Evolutionary conservation across 2,888 invertebrate species (phyloP), one percentile per base, ranked within the genome.

Genomic region (Hirtodrosophila duncani): DNA sequence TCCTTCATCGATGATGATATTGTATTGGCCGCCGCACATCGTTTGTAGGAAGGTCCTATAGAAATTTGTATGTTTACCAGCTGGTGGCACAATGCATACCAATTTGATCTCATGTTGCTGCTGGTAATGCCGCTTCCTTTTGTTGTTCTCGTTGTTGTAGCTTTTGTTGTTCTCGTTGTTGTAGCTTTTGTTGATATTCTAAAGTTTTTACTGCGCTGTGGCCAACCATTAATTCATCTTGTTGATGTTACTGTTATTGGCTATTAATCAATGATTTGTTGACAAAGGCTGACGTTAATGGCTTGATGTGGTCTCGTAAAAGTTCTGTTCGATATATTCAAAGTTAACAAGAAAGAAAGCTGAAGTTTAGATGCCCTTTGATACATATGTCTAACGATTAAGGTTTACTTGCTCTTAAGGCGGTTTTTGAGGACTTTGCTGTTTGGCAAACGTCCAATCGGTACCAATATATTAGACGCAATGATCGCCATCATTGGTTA

Each of bases 1-100:
- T 56, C n/a, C 38, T 14, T 17, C 13, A 38, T 26, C 26, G 23
- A 26, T 26, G 2, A 10, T 36, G 24, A 17, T 16, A 7, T 11
- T 11, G 7, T 10, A 2, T 48, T 62, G 61, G 57, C 30, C 39
- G 41, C 46, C 36, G 27, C 51, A 33, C 48, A 52, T 56, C 37
- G 56, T 51, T 51, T 41, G 50, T n/a, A n/a, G n/a, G n/a, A n/a
- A n/a, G n/a, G n/a, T n/a, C n/a, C n/a, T n/a, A 59, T 55, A 60
- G 49, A 38, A 65, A 63, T 60, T 41, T 17, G 45, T 41, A 14
- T 49, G 63, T 61, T 61, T 49, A 49, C 51, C 65, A 68, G 65
- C 56, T 66, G 65, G 46, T 55, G 65, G 65, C 65, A 56, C 63
- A 63, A 63, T 63, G 62, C n/a, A n/a, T 50, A 66, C 67, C 63